Base-by-base conservation (phyloP, 2,797 vertebrate species). In the Gymnodraco acuticeps region DNA sequence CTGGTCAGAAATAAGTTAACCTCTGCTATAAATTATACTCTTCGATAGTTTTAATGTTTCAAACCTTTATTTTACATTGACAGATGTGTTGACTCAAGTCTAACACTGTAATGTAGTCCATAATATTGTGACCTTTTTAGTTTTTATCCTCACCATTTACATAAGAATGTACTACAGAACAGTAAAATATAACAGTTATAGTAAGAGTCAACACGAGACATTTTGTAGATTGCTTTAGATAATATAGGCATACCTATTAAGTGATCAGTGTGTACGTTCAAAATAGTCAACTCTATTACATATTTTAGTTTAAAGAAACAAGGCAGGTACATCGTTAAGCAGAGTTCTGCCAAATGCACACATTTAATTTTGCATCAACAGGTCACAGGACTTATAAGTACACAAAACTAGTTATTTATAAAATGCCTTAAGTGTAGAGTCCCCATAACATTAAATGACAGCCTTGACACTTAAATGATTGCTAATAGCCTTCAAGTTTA, bases 401-500 rank as follows among this genome's bases (percentile, higher is more conserved):
- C 2, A 10, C 4, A 3, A 14, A 53, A 27, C 0, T 42, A 12
- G 1, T 38, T 38, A n/a, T 53, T n/a, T 20, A 47, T 19, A 11
- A 64, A 10, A 73, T 61, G n/a, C 38, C 3, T 47, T 47, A 19
- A 11, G 33, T 64, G 20, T 77, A 59, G 23, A 47, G 15, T 27
- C 13, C 3, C 55, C 23, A 33, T 31, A 45, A 70, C 0, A 56
- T 58, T 53, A 5, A 65, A 31, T 47, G 20, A 42, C 60, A 68
- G 12, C 47, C 60, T 38, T 58, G n/a, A 53, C 19, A 54, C 46
- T 61, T 6, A 3, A 55, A 15, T 53, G 33, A 38, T 38, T 75
- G 69, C 75, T 75, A 15, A 64, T 58, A 71, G 63, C 17, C 23
- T 82, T 63, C 10, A 54, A 87, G 62, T 84, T 81, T 70, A 66